A percentile compares a stretch with the other conserved stretches of the same genome.
Conservation (phyloP, 1,140 invertebrate species). For the Halictus rubicundus region DNA sequence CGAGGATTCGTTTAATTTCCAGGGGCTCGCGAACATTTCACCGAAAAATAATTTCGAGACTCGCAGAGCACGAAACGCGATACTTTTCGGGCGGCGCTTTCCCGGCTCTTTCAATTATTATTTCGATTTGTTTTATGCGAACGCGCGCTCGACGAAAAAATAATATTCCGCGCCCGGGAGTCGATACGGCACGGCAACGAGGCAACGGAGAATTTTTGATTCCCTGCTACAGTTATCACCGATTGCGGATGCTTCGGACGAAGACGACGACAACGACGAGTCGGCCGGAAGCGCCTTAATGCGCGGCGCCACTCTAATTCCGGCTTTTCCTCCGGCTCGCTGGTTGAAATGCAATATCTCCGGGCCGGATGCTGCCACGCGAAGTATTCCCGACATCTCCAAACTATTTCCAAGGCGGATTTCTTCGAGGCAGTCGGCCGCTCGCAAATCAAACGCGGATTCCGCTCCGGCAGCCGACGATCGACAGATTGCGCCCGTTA, state of each 20-base stretch:
- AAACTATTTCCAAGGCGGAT: constrained; percentile 69
- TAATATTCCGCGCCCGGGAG: background rate
- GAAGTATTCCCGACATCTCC: constrained; percentile 70
- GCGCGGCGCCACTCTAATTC: constrained; percentile 60
- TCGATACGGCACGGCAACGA: background rate
- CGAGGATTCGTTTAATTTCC: constrained; percentile 1
- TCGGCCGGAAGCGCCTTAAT: constrained; percentile 43
- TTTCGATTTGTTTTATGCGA: background rate
- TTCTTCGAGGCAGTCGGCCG: constrained; percentile 2
- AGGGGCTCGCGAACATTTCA: background rate
- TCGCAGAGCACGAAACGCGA: background rate
- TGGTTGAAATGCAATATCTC: constrained; percentile 71
- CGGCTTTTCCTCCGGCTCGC: constrained; percentile 58
- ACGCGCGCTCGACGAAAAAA: no score
- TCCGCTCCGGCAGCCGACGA: constrained; percentile 21
- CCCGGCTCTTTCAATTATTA: background rate
- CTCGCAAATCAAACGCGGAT: constrained; percentile 6
- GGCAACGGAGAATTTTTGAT: background rate
- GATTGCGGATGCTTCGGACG: constrained; percentile 56
- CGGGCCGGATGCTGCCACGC: constrained; percentile 50
- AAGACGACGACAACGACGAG: constrained; percentile 1
- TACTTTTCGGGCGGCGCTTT: background rate
- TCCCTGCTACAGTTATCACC: constrained; percentile 37
- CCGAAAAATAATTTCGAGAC: background rate
- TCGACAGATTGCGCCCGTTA: constrained; percentile 20